phyloP scores from a whole-genome alignment of 2,113 vertebrate genomes.

The Tonatia bakeri region DNA sequence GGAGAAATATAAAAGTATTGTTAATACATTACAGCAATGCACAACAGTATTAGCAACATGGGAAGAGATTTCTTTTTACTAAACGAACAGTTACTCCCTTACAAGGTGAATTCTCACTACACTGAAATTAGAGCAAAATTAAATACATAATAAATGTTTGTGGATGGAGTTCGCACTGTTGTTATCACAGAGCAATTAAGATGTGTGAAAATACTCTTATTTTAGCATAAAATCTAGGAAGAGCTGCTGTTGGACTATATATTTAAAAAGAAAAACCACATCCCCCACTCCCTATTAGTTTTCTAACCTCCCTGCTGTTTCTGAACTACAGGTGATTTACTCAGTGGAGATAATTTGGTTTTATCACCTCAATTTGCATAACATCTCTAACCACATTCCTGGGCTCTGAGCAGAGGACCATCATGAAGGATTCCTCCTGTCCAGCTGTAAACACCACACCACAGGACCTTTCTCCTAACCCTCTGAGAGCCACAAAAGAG shows the following conservation, averaged over 20 bases:
- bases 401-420: conserved; percentile 14
- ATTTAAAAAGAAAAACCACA: conserved; percentile 61
- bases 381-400: conserved; percentile 42
- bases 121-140: conserved; percentile 72
- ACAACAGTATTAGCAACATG: conserved; percentile 25
- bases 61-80: conserved; percentile 59
- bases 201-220: conserved; percentile 76
- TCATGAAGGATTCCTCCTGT: conserved; percentile 21
- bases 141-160: conserved; percentile 75
- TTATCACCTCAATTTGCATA: conserved; percentile 46
- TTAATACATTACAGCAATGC: conserved; percentile 40
- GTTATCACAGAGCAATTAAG: conserved; percentile 74
- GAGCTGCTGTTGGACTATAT: conserved; percentile 50
- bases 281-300: conserved; percentile 39
- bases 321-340: conserved; percentile 54
- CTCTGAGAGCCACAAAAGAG: conserved; percentile 19
- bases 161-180: conserved; percentile 70
- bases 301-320: conserved; percentile 57
- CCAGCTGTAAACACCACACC: conserved; percentile 7
- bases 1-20: conserved; percentile 45
- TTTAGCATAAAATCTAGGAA: conserved; percentile 73
- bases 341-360: conserved; percentile 50
- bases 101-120: conserved; percentile 68
- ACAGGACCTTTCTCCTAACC: neutral
- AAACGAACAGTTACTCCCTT: conserved; percentile 66